Evolutionary conservation across 2,888 invertebrate species (phyloP).

Genomic region (Carabus problematicus): DNA sequence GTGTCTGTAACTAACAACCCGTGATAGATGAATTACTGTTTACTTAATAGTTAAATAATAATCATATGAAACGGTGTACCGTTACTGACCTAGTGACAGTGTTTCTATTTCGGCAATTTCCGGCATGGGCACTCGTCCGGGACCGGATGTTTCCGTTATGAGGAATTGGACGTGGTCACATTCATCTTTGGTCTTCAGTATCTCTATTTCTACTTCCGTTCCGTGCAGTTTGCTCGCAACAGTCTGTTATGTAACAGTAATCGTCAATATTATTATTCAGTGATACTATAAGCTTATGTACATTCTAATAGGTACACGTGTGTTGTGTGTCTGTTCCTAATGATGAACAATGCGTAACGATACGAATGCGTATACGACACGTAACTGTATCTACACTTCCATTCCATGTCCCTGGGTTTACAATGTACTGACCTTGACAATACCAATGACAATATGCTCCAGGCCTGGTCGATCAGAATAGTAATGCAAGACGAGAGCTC

Average conservation of each 20-base stretch:
- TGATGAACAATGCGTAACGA: neutral
- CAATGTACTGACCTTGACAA: conserved; percentile 78
- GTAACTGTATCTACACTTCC: neutral
- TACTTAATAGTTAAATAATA: too few species aligned
- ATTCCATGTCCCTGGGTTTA: neutral
- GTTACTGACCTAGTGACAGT: conserved; percentile 69
- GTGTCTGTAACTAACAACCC: too few species aligned
- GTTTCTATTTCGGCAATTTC: conserved; percentile 78
- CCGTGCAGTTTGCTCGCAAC: conserved; percentile 93
- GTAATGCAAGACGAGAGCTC: conserved; percentile 90
- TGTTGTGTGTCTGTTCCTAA: neutral
- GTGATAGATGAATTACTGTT: too few species aligned
- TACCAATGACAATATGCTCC: conserved; percentile 96
- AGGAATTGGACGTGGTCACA: conserved; percentile 92
- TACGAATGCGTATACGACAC: neutral
- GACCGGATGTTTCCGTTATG: conserved; percentile 82
- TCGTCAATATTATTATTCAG: neutral
- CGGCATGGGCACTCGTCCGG: conserved; percentile 69
- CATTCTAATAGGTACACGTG: neutral
- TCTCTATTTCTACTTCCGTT: conserved; percentile 90
- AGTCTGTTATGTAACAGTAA: conserved; percentile 66
- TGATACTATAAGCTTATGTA: neutral
- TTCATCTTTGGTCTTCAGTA: conserved; percentile 86
- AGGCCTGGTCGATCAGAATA: conserved; percentile 94
- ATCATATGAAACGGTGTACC: neutral